Evolutionary conservation across 2,113 vertebrate genomes (phyloP).

Genomic region (Dipodomys stephensi): DNA sequence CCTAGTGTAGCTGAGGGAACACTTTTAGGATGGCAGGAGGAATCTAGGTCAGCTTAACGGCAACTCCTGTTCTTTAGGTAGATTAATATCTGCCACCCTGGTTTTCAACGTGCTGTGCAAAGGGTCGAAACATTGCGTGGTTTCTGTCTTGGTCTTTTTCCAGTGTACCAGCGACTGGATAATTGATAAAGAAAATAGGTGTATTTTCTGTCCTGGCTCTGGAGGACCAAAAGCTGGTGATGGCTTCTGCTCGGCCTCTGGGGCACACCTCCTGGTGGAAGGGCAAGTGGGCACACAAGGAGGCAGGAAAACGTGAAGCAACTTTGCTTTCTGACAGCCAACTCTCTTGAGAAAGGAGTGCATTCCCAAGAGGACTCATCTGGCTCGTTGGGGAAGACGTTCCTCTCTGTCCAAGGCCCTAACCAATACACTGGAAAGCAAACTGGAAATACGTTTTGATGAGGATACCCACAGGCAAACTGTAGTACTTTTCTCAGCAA

Average conservation of each 20-base stretch:
- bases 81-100: background rate
- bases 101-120: background rate
- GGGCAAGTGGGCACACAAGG: background rate
- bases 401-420: background rate
- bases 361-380: background rate
- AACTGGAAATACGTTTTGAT: background rate
- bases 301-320: background rate
- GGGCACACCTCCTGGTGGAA: background rate
- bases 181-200: background rate
- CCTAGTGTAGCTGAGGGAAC: conserved; percentile 41
- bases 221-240: background rate
- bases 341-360: background rate
- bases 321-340: background rate
- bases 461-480: background rate
- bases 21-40: background rate
- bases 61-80: conserved; percentile 44
- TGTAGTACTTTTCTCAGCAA: background rate
- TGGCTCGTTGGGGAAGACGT: background rate
- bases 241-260: background rate
- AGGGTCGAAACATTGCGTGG: rapidly evolving
- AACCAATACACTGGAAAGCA: background rate
- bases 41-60: conserved; percentile 62
- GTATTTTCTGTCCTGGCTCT: conserved; percentile 5
- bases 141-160: background rate
- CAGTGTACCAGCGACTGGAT: background rate